These are phyloP conservation scores for Ditylenchus dipsaci DNA, from an alignment of 1,140 invertebrate genomes.

Conservation along the genomic window DNA sequence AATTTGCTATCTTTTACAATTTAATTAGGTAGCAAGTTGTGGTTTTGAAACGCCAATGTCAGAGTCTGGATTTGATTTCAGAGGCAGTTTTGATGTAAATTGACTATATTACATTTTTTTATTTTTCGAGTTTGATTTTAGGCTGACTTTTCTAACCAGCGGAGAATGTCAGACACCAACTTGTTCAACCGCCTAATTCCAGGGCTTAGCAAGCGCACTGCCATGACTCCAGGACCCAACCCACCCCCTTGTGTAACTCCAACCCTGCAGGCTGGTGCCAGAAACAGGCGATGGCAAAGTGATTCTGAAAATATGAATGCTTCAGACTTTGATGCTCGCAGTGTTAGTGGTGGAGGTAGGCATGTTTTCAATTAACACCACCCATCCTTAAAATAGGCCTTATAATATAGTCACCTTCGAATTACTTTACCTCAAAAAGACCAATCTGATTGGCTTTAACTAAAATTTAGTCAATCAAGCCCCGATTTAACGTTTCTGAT, in stretches of 20 bases:
- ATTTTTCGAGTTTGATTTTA: not conserved
- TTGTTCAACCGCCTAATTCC: constrained; percentile 43
- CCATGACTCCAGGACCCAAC: constrained; percentile 33
- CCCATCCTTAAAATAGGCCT: too few relatives aligned
- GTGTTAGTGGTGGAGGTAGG: constrained; percentile 60
- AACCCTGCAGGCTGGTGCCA: constrained; percentile 15
- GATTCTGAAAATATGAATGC: constrained; percentile 51
- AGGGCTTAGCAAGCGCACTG: constrained; percentile 21
- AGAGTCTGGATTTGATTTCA: constrained; percentile 65
- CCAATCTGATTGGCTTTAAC: too few relatives aligned
- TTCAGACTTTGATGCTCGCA: constrained; percentile 45
- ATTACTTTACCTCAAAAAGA: too few relatives aligned
- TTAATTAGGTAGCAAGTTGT: constrained; percentile 67
- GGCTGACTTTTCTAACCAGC: constrained; percentile 2
- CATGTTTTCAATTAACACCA: too few relatives aligned
- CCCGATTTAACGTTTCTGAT: too few relatives aligned
- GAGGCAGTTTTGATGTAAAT: constrained; percentile 8
- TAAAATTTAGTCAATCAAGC: too few relatives aligned
- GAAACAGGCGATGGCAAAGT: constrained; percentile 52
- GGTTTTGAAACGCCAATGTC: constrained; percentile 88
- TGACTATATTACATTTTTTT: not conserved
- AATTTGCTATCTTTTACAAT: not conserved
- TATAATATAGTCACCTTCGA: too few relatives aligned
- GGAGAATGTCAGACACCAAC: constrained; percentile 56
- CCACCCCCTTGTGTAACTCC: constrained; percentile 15